These are phyloP conservation scores for Hirtodrosophila alboralis DNA, from an alignment of 2,888 invertebrate species.

Conservation along the genomic window DNA sequence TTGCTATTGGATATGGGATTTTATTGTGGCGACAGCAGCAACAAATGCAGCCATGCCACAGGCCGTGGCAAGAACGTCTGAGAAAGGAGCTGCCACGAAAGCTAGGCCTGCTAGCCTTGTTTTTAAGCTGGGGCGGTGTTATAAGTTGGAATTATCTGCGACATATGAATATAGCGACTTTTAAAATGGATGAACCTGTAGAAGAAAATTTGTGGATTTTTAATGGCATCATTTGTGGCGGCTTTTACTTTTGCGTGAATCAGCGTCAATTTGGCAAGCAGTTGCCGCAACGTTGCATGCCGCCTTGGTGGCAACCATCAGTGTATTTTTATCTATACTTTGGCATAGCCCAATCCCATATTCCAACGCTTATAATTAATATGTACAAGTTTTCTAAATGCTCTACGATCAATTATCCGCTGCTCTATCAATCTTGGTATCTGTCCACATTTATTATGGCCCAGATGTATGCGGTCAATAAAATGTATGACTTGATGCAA, in stretches of 20 bases:
- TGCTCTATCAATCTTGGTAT: slow-evolving; percentile 1
- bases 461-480: slow-evolving; percentile 5
- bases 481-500: slow-evolving; percentile 1
- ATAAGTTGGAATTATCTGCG: slow-evolving; percentile 20
- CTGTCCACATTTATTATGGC: slow-evolving; percentile 6
- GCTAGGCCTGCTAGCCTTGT: neutral
- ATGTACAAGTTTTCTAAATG: no score
- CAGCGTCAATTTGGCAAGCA: no score
- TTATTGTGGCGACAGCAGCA: slow-evolving; percentile 18
- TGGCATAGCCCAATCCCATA: no score
- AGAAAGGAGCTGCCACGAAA: slow-evolving; percentile 7
- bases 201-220: no score
- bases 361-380: no score
- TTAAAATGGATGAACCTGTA: no score
- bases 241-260: no score
- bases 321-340: no score
- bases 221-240: slow-evolving; percentile 8
- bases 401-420: neutral
- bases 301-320: no score
- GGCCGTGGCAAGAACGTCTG: neutral
- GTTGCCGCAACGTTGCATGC: no score
- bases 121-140: slow-evolving; percentile 2
- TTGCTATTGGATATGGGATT: slow-evolving; percentile 5
- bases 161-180: neutral
- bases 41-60: neutral